These are phyloP conservation scores for Pseudocheirus occidentalis DNA, from an alignment of 2,797 vertebrate species.

Conservation along the genomic window DNA sequence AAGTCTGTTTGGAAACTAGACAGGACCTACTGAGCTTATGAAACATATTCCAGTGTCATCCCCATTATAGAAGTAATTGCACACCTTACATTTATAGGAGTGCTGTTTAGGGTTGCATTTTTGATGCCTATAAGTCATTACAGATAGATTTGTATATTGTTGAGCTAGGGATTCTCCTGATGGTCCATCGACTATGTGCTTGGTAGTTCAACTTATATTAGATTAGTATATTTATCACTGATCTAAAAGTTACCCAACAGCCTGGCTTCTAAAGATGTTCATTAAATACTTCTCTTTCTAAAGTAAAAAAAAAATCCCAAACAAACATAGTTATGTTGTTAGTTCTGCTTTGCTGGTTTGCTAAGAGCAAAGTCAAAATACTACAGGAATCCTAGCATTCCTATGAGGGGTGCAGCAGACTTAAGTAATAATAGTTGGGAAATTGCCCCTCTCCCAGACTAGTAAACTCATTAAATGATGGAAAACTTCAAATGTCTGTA, in stretches of 20 bases:
- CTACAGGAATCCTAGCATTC: not conserved
- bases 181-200: not conserved
- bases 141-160: not conserved
- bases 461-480: not conserved
- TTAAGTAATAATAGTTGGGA: not conserved
- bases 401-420: not conserved
- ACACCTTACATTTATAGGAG: not conserved
- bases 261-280: not conserved
- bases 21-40: not conserved
- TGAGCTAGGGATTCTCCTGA: not conserved
- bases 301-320: not conserved
- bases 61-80: not conserved
- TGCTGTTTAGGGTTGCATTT: not conserved
- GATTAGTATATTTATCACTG: not conserved
- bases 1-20: not conserved
- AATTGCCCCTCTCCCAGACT: not conserved
- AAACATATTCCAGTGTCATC: not conserved
- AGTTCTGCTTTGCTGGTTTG: not conserved
- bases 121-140: not conserved
- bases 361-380: not conserved
- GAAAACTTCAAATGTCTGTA: not conserved
- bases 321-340: not conserved
- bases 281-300: not conserved
- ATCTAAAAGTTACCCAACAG: not conserved
- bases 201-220: not conserved